Evolutionary conservation across 1,140 invertebrate genomes (phyloP).

Genomic region (Rhyacophila brunnea): DNA sequence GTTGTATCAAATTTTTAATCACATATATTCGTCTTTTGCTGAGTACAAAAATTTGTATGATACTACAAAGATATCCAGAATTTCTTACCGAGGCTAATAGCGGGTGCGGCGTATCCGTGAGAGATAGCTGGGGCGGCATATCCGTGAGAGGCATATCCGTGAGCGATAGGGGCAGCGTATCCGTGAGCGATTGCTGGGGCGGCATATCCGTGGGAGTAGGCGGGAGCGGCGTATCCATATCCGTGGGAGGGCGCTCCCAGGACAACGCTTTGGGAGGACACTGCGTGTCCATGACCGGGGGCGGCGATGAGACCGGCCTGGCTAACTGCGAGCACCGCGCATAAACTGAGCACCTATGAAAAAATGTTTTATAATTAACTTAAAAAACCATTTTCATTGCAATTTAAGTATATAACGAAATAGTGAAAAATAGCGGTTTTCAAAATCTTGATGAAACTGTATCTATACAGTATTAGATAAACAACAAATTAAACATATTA

Average conservation of each 20-base stretch:
- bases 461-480: too few species aligned
- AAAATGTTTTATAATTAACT: too few species aligned
- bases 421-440: too few species aligned
- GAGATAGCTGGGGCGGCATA: slow-evolving; percentile 15
- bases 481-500: too few species aligned
- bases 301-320: slow-evolving; percentile 43
- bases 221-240: slow-evolving; percentile 25
- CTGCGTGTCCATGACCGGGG: slow-evolving; percentile 35
- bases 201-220: slow-evolving; percentile 21
- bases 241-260: slow-evolving; percentile 8
- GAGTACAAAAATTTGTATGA: too few species aligned
- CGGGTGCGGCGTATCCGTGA: slow-evolving; percentile 16
- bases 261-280: slow-evolving; percentile 38
- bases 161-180: slow-evolving; percentile 15
- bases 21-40: too few species aligned
- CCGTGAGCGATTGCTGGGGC: slow-evolving; percentile 19
- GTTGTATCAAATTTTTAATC: too few species aligned
- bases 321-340: slow-evolving; percentile 41
- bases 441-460: too few species aligned
- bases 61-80: too few species aligned
- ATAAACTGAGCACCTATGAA: slow-evolving; percentile 47
- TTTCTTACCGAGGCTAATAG: slow-evolving; percentile 16
- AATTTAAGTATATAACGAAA: too few species aligned
- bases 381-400: too few species aligned
- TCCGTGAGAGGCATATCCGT: slow-evolving; percentile 13